Evolutionary conservation across 2,888 invertebrate species (phyloP).

Genomic region (Iselma pallidipennis): DNA sequence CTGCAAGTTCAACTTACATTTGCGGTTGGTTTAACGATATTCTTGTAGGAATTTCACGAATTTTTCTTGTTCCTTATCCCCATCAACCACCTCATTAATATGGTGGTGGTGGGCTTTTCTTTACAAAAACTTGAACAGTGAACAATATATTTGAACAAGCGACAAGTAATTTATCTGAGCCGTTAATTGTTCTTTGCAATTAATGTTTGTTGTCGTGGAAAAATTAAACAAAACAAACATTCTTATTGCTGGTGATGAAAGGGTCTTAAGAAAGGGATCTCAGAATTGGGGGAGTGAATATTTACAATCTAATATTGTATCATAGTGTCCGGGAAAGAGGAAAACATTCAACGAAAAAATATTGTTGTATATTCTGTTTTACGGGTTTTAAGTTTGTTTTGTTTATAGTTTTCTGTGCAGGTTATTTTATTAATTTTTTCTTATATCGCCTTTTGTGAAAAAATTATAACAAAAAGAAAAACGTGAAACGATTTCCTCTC

Average conservation of each 20-base stretch:
- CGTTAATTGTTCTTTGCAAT: constrained; percentile 26
- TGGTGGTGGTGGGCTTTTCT: constrained; percentile 13
- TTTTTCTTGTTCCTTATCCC: background rate
- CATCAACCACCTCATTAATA: constrained; percentile 16
- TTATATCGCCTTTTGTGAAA: background rate
- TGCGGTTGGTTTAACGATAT: background rate
- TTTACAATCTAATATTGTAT: constrained; percentile 17
- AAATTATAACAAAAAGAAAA: background rate
- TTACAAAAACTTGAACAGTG: constrained; percentile 8
- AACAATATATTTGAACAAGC: constrained; percentile 10
- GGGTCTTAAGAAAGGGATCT: no score
- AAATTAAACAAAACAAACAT: constrained; percentile 21
- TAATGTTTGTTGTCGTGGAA: constrained; percentile 31
- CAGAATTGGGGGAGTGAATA: no score
- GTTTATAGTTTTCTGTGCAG: no score
- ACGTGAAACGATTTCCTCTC: background rate
- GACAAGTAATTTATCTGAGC: constrained; percentile 35
- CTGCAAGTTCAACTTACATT: constrained; percentile 11
- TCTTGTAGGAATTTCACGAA: no score
- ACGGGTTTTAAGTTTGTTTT: no score
- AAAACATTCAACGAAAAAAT: background rate
- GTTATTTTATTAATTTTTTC: background rate
- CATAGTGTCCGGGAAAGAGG: background rate
- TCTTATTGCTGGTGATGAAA: constrained; percentile 2
- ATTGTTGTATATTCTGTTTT: no score